Base-by-base conservation (phyloP, 37 sponge, comb jelly and placozoan species). In the Axinella damicornis region DNA sequence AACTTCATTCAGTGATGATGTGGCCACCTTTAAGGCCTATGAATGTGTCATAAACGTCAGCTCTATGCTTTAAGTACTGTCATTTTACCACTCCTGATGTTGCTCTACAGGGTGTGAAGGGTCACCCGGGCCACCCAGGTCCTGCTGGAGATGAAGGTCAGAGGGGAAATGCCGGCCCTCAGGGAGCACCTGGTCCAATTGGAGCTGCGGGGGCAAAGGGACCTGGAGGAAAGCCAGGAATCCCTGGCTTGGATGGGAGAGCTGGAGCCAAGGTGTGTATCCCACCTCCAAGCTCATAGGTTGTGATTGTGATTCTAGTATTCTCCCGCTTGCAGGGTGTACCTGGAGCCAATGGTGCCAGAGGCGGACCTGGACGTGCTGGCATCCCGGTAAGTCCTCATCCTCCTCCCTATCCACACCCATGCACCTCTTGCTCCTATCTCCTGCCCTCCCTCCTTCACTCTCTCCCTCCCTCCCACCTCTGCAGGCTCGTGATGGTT, bases 121-220 rank as follows among this genome's bases (percentile, higher is more conserved):
- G 92, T 65, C 88, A 73, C 52, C 83, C 77, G 78, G 92, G 89
- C 27, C 61, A 67, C 21, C 84, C 84, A 31, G 89, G 89, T 25
- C 72, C 65, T 24, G 58, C 84, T 69, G 89, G 89, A 34, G 69
- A 80, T 30, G 35, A 56, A 30, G 88, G 88, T 41, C 32, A 40
- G 22, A 34, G 5, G 62, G 88, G 88, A 57, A 60, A 80, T 39
- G 52, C 16, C n/a, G 88, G 88, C 28, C 58, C 39, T n/a, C 69
- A 46, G 0, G 88, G 88, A 0, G 27, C 60, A 39, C 57, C 69
- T 65, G 88, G 88, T 24, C 75, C 82, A 31, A 19, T 72, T 57
- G 85, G 85, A 32, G 70, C 85, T 9, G 52, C 60, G 2, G 85
- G 85, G 35, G 31, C 66, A 1, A 79, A 89, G 74, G 90, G 90